A percentile compares a stretch with the other conserved stretches of the same genome.
These are phyloP conservation scores for Cynaeus angustus DNA, from an alignment of 2,888 invertebrate genomes.

Conservation along the genomic window DNA sequence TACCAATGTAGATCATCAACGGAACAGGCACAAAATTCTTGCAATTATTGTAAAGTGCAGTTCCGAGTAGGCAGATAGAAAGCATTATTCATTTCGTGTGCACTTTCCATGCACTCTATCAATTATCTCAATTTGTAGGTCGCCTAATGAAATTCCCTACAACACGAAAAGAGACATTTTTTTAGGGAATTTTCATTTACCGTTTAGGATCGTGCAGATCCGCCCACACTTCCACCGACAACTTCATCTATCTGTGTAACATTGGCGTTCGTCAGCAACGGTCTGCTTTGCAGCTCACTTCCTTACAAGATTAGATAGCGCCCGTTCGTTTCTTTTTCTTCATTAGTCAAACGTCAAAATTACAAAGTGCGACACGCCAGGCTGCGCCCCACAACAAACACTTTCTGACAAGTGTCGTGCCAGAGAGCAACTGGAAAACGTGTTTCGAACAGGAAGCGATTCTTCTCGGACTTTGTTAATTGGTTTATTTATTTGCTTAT, in stretches of 20 bases:
- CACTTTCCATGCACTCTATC: conserved; percentile 42
- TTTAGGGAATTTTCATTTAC: neutral
- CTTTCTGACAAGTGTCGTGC: conserved; percentile 48
- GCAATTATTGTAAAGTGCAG: conserved; percentile 13
- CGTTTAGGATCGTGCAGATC: conserved; percentile 9
- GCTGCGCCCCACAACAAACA: conserved; percentile 51
- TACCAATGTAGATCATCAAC: conserved; percentile 22
- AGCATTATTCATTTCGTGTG: conserved; percentile 22
- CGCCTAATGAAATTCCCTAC: neutral
- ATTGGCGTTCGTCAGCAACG: conserved; percentile 16
- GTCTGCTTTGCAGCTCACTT: conserved; percentile 24
- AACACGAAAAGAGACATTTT: conserved; percentile 28
- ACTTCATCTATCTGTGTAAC: conserved; percentile 31
- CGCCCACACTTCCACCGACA: conserved; percentile 20
- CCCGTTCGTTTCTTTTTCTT: conserved; percentile 49
- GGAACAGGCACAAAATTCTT: conserved; percentile 17
- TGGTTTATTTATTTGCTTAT: conserved; percentile 39
- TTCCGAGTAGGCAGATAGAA: conserved; percentile 41
- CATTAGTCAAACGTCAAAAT: conserved; percentile 57
- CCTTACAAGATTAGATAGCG: conserved; percentile 54
- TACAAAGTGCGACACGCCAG: conserved; percentile 55
- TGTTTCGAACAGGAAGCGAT: conserved; percentile 48
- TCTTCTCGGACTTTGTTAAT: conserved; percentile 32
- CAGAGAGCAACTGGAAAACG: conserved; percentile 46
- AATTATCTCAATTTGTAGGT: conserved; percentile 24